Percentiles rank a stretch among this genome's conserved stretches.
Evolutionary conservation across 2,113 vertebrate species (phyloP).

Genomic region (Etia nguti): DNA sequence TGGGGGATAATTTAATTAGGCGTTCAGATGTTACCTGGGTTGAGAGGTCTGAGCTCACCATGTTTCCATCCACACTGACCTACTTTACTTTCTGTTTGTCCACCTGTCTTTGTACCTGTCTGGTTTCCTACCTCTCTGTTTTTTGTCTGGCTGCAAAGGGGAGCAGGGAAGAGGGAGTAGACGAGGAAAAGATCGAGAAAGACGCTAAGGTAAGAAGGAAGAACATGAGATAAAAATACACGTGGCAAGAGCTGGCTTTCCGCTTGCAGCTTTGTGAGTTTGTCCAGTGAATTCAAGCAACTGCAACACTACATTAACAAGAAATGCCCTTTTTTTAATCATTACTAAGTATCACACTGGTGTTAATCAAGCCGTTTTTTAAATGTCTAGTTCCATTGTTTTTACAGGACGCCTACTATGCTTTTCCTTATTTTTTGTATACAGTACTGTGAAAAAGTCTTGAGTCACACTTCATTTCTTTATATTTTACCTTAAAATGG

Average conservation of each 20-base stretch:
- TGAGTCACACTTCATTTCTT: neutral
- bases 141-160: conserved; percentile 66
- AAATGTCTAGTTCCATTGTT: neutral
- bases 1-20: conserved; percentile 11
- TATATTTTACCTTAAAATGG: neutral
- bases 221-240: neutral
- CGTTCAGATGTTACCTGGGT: conserved; percentile 4
- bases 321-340: neutral
- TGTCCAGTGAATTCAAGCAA: neutral
- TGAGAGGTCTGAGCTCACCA: neutral
- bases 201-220: conserved; percentile 84
- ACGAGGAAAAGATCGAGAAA: conserved; percentile 80
- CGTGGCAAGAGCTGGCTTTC: neutral
- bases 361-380: rapidly evolving
- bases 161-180: conserved; percentile 79
- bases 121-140: neutral
- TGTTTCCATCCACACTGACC: conserved; percentile 15
- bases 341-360: neutral
- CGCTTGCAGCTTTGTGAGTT: neutral
- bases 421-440: neutral
- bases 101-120: neutral
- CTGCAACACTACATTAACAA: neutral
- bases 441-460: neutral
- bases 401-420: neutral
- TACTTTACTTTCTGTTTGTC: conserved; percentile 11